Conservation (phyloP, 2,113 vertebrate genomes). For the Mus musculus region DNA sequence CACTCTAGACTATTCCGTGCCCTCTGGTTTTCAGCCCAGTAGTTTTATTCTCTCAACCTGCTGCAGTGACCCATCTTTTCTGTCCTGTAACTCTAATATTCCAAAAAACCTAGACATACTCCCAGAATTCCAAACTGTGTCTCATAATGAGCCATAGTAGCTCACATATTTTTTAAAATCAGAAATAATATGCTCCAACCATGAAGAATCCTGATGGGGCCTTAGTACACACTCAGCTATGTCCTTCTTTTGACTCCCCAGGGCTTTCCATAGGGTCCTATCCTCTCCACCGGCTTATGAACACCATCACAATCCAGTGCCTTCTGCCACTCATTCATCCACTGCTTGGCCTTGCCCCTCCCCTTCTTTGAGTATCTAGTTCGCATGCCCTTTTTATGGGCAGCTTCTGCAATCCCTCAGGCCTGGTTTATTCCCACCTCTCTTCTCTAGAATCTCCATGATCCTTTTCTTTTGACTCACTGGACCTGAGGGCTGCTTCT, state of each 20-base stretch:
- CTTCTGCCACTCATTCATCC: not conserved
- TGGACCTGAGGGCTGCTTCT: not conserved
- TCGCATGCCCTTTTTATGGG: not conserved
- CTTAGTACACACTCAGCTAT: rapidly evolving
- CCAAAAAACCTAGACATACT: not conserved
- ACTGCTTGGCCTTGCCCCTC: not conserved
- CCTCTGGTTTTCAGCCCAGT: not conserved
- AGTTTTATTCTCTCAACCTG: not conserved
- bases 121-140: not conserved
- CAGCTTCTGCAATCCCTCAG: not conserved
- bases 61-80: not conserved
- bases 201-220: not conserved
- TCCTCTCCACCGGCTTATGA: not conserved
- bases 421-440: not conserved
- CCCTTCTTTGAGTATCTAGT: not conserved
- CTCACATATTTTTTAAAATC: not conserved
- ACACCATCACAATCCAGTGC: rapidly evolving
- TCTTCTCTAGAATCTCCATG: not conserved
- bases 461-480: not conserved
- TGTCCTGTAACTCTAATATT: not conserved
- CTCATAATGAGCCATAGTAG: not conserved
- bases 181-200: not conserved
- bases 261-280: rapidly evolving
- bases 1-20: not conserved
- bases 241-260: not conserved